A percentile compares a stretch with the other conserved stretches of the same genome.
These are phyloP conservation scores for Nasonia oneida DNA, from an alignment of 2,888 invertebrate species.

Conservation along the genomic window DNA sequence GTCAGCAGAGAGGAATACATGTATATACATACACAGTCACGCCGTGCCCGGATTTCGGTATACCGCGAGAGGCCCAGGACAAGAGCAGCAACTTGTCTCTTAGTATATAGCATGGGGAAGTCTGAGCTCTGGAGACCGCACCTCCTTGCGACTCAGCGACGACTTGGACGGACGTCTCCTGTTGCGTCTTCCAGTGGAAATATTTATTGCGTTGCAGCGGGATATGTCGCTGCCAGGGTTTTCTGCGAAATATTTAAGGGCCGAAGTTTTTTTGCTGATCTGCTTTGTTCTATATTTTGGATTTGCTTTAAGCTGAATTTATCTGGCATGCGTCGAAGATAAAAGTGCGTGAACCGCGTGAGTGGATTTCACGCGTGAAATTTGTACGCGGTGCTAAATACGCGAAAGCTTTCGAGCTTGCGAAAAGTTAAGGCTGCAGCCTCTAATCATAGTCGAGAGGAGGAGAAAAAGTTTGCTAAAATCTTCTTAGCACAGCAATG, in stretches of 20 bases:
- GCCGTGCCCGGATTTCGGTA: not conserved
- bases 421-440: not conserved
- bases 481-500: no score
- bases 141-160: not conserved
- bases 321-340: no score
- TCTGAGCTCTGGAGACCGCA: not conserved
- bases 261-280: not conserved
- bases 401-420: no score
- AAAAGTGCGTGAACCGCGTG: no score
- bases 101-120: not conserved
- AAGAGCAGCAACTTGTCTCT: not conserved
- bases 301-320: not conserved
- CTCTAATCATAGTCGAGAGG: not conserved
- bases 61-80: not conserved
- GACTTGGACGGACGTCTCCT: slow-evolving; percentile 5
- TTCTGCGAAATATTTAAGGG: not conserved
- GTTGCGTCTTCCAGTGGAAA: not conserved
- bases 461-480: no score
- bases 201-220: not conserved
- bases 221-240: not conserved
- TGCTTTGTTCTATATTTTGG: not conserved
- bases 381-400: no score
- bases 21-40: not conserved
- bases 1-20: not conserved
- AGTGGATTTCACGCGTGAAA: no score